phyloP scores from a whole-genome alignment of 92 coral and sea anemone genomes.

The Porites lobata region DNA sequence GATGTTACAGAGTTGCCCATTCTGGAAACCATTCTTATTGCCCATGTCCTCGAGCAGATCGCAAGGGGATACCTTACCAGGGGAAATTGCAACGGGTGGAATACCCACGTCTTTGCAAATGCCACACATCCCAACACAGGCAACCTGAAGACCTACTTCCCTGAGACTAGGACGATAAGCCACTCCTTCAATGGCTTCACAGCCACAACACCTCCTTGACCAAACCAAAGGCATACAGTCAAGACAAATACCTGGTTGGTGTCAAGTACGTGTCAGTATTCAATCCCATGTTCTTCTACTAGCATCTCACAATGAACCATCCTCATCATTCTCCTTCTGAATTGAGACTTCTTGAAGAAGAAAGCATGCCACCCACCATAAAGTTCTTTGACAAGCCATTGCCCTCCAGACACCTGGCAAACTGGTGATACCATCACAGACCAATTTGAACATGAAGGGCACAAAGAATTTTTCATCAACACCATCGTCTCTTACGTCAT shows the following conservation, averaged over 20 bases:
- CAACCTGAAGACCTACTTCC: constrained; percentile 12
- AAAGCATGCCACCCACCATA: not conserved
- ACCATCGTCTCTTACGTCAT: too few relatives aligned
- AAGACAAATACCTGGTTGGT: too few relatives aligned
- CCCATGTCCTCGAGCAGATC: constrained; percentile 60
- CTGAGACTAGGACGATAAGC: too few relatives aligned
- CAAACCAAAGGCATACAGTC: too few relatives aligned
- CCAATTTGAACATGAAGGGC: too few relatives aligned
- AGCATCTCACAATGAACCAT: constrained; percentile 9
- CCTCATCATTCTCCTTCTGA: not conserved
- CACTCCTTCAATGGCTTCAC: too few relatives aligned
- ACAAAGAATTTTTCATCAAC: too few relatives aligned
- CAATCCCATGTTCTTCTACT: constrained; percentile 29
- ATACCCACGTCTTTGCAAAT: constrained; percentile 35
- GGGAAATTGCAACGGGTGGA: constrained; percentile 51
- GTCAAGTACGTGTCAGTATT: too few relatives aligned
- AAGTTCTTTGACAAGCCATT: constrained; percentile 14
- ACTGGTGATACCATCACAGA: too few relatives aligned
- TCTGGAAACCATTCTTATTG: constrained; percentile 51
- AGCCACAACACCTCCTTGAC: too few relatives aligned
- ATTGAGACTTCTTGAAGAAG: constrained; percentile 15
- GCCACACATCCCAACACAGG: not conserved
- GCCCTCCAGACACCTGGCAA: too few relatives aligned
- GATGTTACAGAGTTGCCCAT: constrained; percentile 49
- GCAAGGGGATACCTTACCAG: constrained; percentile 61